Evolutionary conservation across 2,888 invertebrate genomes (phyloP), one percentile per base, ranked within the genome.

Genomic region (Anthophora plumipes): DNA sequence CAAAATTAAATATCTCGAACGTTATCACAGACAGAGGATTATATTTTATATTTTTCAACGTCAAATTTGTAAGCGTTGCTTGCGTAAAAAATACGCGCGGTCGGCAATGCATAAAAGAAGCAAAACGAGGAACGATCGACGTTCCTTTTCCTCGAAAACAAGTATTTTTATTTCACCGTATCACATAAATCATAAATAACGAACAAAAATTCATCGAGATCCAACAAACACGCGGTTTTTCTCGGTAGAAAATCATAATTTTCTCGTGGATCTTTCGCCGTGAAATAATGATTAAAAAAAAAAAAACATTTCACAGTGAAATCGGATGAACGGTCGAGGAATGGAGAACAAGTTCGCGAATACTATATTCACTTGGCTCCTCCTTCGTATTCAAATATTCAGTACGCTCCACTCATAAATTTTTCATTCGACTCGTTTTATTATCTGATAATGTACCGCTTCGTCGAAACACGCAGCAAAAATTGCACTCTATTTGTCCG

Each of bases 41-140:
- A n/a, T n/a, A n/a, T n/a, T n/a, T n/a, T n/a, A n/a, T n/a, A n/a
- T n/a, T n/a, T n/a, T n/a, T n/a, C n/a, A n/a, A n/a, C n/a, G n/a
- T n/a, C n/a, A n/a, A n/a, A n/a, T n/a, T n/a, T n/a, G n/a, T n/a
- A n/a, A n/a, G n/a, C n/a, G n/a, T n/a, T n/a, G n/a, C n/a, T n/a
- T n/a, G n/a, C n/a, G n/a, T n/a, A n/a, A n/a, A n/a, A n/a, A n/a
- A n/a, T n/a, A n/a, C n/a, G n/a, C n/a, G n/a, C n/a, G n/a, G n/a
- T n/a, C n/a, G n/a, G n/a, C 63, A 31, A 61, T 37, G 50, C n/a
- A 66, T 48, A 50, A 55, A 52, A 61, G 79, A 78, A 55, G 43
- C 61, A 20, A 43, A 41, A 43, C 43, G 57, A 17, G 17, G 41
- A 48, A 4, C 41, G 60, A 25, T 8, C 25, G 50, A 8, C 22